Evolutionary conservation across 1,140 invertebrate species (phyloP), one percentile per base, ranked within the genome.

Genomic region (Gonatopus flavifemur): DNA sequence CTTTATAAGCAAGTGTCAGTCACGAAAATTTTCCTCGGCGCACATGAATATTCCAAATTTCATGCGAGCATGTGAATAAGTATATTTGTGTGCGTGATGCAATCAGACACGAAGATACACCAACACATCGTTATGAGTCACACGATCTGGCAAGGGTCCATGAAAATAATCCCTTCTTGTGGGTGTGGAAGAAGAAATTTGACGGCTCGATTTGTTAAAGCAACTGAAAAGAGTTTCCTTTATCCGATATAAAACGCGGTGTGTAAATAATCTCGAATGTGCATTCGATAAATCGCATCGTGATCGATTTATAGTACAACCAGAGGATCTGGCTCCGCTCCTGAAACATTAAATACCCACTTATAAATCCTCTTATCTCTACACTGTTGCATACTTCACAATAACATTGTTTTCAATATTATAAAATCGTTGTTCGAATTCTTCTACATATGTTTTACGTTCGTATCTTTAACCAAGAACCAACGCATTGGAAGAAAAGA

Each of bases 91-190:
- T 25, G 21, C 31, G 35, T 22, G 10, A n/a, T 33, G 22, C 18
- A 18, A 10, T 22, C 40, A 49, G 31, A 12, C 37, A 18, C 22
- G 22, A 25, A 37, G 42, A 25, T 24, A 30, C 21, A 54, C 55
- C 36, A 20, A 55, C 40, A 52, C 43, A 51, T 28, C 30, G 40
- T 13, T 38, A 9, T 53, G 50, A 55, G 28, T 50, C 58, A 48
- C 57, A 45, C 31, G 30, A 47, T 32, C 42, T 69, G 67, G 65
- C 65, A 61, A 21, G 0, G 16, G 42, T 62, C 65, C 61, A 67
- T 35, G 47, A 55, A 57, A 57, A 35, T 44, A 48, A 50, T 62
- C 42, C 18, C n/a, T 28, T 52, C 44, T 54, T 47, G 49, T 51
- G 36, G 49, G 46, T 43, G 50, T 38, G 40, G 47, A 57, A 52